phyloP scores from a whole-genome alignment of 2,113 vertebrate genomes.

The Atractosteus spatula region DNA sequence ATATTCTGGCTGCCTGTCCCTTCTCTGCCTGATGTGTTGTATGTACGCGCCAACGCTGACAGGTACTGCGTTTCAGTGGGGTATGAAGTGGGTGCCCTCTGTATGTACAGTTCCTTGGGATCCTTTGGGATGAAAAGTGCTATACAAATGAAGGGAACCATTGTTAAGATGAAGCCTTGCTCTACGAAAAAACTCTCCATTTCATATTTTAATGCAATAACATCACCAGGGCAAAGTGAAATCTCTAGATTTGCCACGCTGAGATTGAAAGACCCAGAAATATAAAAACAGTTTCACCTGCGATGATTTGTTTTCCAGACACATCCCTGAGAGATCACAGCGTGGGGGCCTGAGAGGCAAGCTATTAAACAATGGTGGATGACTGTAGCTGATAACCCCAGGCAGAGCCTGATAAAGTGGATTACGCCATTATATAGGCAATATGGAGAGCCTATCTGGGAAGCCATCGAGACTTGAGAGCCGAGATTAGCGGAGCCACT shows the following conservation, averaged over 20 bases:
- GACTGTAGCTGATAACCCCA: background rate
- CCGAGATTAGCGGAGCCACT: constrained; percentile 21
- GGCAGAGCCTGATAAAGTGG: constrained; percentile 19
- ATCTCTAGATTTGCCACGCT: background rate
- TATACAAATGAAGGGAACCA: background rate
- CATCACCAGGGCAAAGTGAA: background rate
- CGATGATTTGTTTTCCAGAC: background rate
- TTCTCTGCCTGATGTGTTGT: too few species aligned
- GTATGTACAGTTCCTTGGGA: too few species aligned
- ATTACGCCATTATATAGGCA: constrained; percentile 15
- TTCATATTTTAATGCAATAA: background rate
- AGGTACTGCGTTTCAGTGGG: too few species aligned
- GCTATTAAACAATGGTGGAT: constrained; percentile 12
- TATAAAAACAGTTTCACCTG: background rate
- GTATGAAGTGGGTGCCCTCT: too few species aligned
- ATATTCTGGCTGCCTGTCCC: too few species aligned
- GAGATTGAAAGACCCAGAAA: background rate
- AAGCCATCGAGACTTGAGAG: constrained; percentile 11
- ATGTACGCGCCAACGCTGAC: too few species aligned
- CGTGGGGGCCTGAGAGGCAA: constrained; percentile 1
- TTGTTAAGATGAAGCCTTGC: background rate
- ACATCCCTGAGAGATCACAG: background rate
- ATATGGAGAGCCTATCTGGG: constrained; percentile 14
- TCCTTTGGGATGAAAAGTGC: too few species aligned
- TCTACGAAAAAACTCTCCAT: background rate